These are phyloP conservation scores for Diachasmimorpha longicaudata DNA, from an alignment of 1,140 invertebrate genomes.

Conservation along the genomic window DNA sequence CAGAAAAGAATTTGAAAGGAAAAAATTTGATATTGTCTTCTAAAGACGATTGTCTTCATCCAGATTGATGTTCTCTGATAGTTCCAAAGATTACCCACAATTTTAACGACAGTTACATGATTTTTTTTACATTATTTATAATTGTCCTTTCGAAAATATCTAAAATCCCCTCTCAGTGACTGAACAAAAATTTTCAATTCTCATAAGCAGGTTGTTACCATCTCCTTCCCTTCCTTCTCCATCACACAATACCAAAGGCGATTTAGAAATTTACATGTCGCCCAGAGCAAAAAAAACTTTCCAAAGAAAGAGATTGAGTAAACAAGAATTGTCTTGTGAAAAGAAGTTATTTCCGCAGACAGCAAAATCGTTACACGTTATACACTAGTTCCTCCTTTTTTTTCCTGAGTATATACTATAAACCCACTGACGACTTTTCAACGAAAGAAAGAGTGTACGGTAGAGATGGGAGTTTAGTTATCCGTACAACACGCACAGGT, in stretches of 20 bases:
- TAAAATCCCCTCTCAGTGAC: too few species aligned
- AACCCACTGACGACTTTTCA: slow-evolving; percentile 6
- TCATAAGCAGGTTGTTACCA: background rate
- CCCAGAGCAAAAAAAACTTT: slow-evolving; percentile 4
- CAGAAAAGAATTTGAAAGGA: too few species aligned
- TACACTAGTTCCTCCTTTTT: background rate
- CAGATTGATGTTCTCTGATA: too few species aligned
- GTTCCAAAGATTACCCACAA: too few species aligned
- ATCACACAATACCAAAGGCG: background rate
- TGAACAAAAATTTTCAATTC: background rate
- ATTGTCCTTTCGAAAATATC: too few species aligned
- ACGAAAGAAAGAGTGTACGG: slow-evolving; percentile 13
- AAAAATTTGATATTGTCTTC: too few species aligned
- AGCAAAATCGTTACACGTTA: background rate
- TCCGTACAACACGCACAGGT: slow-evolving; percentile 39
- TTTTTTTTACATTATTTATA: too few species aligned
- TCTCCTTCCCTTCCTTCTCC: background rate
- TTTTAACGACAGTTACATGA: too few species aligned
- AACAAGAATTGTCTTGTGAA: background rate
- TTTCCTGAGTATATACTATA: background rate
- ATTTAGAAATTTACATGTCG: background rate
- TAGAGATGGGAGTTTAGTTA: background rate
- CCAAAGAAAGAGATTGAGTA: background rate
- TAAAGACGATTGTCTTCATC: too few species aligned
- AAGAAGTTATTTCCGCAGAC: slow-evolving; percentile 35